phyloP scores from a whole-genome alignment of 2,888 invertebrate species.

The Mechanitis mazaeus region DNA sequence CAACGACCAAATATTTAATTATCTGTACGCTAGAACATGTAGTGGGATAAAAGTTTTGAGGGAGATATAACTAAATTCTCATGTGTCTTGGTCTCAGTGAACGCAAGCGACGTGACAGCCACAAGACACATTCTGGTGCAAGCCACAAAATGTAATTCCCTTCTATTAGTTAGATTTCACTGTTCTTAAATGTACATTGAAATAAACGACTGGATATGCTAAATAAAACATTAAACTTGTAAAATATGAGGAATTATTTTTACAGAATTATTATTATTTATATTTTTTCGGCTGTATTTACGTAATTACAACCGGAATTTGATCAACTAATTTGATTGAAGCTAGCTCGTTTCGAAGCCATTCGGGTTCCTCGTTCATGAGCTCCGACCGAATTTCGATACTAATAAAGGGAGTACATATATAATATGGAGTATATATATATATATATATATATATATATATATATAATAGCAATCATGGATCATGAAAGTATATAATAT shows the following conservation, averaged over 20 bases:
- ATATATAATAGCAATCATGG: no score
- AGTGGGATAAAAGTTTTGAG: not conserved
- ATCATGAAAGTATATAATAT: no score
- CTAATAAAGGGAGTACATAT: no score
- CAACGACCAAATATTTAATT: not conserved
- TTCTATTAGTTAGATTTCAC: slow-evolving; percentile 1
- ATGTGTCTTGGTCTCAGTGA: slow-evolving; percentile 1
- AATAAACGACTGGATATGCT: not conserved
- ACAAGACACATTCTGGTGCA: slow-evolving; percentile 1
- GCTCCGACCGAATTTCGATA: no score
- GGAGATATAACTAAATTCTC: not conserved
- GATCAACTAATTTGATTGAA: no score
- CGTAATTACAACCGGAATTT: no score
- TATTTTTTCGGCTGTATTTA: no score
- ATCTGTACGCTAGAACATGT: not conserved
- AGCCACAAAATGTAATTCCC: slow-evolving; percentile 1
- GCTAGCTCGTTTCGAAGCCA: no score
- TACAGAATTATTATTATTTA: no score
- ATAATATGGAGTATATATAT: no score
- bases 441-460: no score
- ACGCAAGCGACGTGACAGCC: slow-evolving; percentile 3
- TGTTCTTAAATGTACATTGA: not conserved
- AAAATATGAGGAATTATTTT: not conserved
- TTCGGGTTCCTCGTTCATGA: no score
- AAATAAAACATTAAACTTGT: not conserved